phyloP scores from a whole-genome alignment of 1,140 invertebrate genomes.

The Apocrypta bakeri region DNA sequence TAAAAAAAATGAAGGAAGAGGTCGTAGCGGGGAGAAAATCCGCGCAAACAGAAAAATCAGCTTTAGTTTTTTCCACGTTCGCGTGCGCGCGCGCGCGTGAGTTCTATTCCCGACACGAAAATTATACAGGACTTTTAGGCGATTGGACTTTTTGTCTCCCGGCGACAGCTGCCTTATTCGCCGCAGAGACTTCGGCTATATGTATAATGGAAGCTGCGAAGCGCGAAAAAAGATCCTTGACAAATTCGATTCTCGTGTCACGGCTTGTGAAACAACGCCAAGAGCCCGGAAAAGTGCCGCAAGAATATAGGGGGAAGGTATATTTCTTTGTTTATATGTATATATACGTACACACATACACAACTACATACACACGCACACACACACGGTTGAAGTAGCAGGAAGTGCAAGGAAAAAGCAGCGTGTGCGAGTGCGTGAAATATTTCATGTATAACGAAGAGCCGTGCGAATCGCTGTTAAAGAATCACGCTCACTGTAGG shows the following conservation, averaged over 20 bases:
- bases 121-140: constrained; percentile 34
- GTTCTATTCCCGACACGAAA: constrained; percentile 6
- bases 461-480: neutral
- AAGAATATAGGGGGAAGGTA: constrained; percentile 24
- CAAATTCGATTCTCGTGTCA: constrained; percentile 72
- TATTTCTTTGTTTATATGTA: neutral
- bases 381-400: constrained; percentile 52
- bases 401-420: constrained; percentile 53
- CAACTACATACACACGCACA: no score
- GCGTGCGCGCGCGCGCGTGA: no score
- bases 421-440: constrained; percentile 59
- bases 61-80: neutral
- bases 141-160: constrained; percentile 28
- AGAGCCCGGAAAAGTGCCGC: constrained; percentile 63
- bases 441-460: constrained; percentile 58
- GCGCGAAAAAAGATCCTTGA: constrained; percentile 60
- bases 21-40: neutral
- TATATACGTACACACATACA: no score
- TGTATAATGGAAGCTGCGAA: constrained; percentile 22
- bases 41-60: constrained; percentile 11
- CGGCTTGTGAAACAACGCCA: constrained; percentile 64
- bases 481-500: constrained; percentile 17
- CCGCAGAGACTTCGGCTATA: constrained; percentile 11
- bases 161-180: constrained; percentile 58
- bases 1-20: neutral